phyloP scores from a whole-genome alignment of 2,113 vertebrate species.

The Caranx melampygus region DNA sequence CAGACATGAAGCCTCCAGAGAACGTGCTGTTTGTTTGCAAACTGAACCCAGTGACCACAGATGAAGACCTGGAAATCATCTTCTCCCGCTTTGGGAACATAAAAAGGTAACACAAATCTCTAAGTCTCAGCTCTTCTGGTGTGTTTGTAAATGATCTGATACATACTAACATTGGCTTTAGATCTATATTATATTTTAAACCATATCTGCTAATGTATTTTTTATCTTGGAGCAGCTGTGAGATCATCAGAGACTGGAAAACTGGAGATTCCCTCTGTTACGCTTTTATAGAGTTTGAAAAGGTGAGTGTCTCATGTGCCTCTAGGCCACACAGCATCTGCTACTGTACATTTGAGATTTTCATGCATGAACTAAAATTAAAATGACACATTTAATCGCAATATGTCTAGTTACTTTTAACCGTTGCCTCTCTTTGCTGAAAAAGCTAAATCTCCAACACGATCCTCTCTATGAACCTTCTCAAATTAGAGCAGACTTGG shows the following conservation, averaged over 20 bases:
- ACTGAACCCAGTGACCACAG: constrained; percentile 97
- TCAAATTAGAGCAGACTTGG: too few species aligned
- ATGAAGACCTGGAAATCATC: constrained; percentile 97
- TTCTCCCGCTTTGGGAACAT: constrained; percentile 96
- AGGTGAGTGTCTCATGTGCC: constrained; percentile 82
- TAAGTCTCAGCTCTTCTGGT: background rate
- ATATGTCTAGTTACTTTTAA: too few species aligned
- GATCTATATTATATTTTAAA: background rate
- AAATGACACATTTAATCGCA: too few species aligned
- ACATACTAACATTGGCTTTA: background rate
- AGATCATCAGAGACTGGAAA: constrained; percentile 98
- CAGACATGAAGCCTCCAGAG: constrained; percentile 94
- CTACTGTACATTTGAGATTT: too few species aligned
- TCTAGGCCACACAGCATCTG: too few species aligned
- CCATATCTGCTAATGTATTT: background rate
- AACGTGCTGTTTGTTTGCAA: constrained; percentile 98
- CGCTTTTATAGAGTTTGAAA: constrained; percentile 99
- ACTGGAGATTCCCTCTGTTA: constrained; percentile 97
- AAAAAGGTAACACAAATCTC: constrained; percentile 85
- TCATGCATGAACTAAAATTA: too few species aligned
- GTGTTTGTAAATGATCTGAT: background rate
- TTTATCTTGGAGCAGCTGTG: constrained; percentile 86
- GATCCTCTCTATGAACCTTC: too few species aligned
- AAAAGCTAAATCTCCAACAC: too few species aligned
- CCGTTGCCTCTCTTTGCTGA: too few species aligned